Percentiles rank a stretch among this genome's conserved stretches.
Evolutionary conservation across 1,140 invertebrate species (phyloP).

Genomic region (Diprion similis): DNA sequence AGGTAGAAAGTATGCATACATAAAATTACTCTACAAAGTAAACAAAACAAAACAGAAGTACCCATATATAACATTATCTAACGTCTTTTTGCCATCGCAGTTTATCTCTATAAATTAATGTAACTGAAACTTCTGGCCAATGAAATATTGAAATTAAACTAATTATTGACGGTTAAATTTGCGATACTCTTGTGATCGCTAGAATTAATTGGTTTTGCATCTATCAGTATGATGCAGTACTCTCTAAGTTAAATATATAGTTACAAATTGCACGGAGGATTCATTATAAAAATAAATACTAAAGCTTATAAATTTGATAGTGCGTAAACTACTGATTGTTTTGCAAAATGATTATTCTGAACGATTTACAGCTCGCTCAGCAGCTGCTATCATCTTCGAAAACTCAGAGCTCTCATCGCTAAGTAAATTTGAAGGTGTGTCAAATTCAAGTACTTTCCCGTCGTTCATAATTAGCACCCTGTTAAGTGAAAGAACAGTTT

Average conservation of each 20-base stretch:
- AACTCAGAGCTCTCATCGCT: slow-evolving; percentile 63
- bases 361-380: slow-evolving; percentile 31
- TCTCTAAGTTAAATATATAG: not conserved
- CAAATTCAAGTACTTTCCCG: slow-evolving; percentile 66
- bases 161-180: no score
- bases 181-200: not conserved
- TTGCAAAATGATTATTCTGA: not conserved
- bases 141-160: no score
- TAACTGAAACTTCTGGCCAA: no score
- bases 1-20: no score
- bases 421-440: slow-evolving; percentile 61
- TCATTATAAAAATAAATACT: not conserved
- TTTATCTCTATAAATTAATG: no score
- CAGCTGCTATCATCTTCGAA: slow-evolving; percentile 62
- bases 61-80: no score
- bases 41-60: no score
- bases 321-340: not conserved
- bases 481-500: slow-evolving; percentile 66
- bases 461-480: slow-evolving; percentile 69
- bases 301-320: no score
- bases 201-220: not conserved
- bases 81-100: no score
- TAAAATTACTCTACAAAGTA: no score
- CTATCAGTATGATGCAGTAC: not conserved
- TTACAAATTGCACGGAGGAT: not conserved